These are phyloP conservation scores for Desmophyllum pertusum DNA, from an alignment of 92 coral and sea anemone species.

Conservation along the genomic window DNA sequence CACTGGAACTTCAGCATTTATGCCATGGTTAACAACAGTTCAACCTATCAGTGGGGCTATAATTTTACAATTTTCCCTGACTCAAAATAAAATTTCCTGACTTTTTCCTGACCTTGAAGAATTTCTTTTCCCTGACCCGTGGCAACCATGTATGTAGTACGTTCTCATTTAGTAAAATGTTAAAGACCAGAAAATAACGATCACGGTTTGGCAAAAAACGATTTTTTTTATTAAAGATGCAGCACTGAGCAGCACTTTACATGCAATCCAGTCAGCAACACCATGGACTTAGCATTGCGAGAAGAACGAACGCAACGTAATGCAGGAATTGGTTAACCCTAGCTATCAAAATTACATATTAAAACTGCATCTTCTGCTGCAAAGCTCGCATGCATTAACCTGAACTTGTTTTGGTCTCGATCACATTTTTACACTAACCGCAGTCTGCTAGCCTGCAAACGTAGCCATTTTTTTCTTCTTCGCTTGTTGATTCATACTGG, in stretches of 20 bases:
- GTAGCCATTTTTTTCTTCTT: not conserved
- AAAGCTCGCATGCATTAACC: not conserved
- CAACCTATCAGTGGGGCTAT: too few relatives aligned
- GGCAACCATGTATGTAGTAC: too few relatives aligned
- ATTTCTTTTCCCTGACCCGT: too few relatives aligned
- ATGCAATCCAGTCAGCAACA: conserved; percentile 6
- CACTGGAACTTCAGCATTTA: too few relatives aligned
- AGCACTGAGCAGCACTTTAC: not conserved
- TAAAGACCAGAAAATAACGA: not conserved
- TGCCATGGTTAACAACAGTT: too few relatives aligned
- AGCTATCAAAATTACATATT: not conserved
- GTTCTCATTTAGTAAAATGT: too few relatives aligned
- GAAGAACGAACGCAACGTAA: not conserved
- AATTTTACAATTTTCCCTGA: too few relatives aligned
- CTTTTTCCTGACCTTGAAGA: too few relatives aligned
- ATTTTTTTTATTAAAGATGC: conserved; percentile 36
- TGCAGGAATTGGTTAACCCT: not conserved
- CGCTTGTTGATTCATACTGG: not conserved
- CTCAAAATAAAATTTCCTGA: too few relatives aligned
- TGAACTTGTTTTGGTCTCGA: not conserved
- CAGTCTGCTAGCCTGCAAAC: conserved; percentile 2
- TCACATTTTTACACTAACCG: not conserved
- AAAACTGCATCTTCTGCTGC: not conserved
- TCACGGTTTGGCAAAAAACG: not conserved
- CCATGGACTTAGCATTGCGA: not conserved